Conservation (phyloP, 2,113 vertebrate species). For the Sclerurus mexicanus region DNA sequence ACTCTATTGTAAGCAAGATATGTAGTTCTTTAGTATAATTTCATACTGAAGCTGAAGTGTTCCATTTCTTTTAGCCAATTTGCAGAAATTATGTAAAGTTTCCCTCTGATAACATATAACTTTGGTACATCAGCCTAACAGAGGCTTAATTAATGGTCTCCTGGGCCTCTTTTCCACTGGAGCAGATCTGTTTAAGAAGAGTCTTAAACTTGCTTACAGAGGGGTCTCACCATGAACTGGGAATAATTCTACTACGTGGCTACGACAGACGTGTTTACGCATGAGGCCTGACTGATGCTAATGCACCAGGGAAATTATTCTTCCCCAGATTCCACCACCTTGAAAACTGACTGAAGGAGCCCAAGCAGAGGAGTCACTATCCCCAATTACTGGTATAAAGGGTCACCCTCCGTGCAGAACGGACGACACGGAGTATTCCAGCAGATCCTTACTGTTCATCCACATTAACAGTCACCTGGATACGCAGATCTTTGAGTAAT, state of each 20-base stretch:
- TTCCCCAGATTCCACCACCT: not conserved
- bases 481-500: accelerated
- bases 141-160: conserved; percentile 34
- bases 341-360: not conserved
- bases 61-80: conserved; percentile 46
- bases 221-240: not conserved
- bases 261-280: not conserved
- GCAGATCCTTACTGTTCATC: not conserved
- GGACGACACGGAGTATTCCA: not conserved
- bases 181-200: conserved; percentile 5
- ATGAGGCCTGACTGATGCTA: not conserved
- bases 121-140: conserved; percentile 27
- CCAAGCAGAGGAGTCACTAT: not conserved
- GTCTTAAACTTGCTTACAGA: conserved; percentile 23
- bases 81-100: conserved; percentile 50
- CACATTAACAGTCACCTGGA: not conserved
- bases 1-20: conserved; percentile 23
- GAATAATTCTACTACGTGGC: not conserved
- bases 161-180: conserved; percentile 16
- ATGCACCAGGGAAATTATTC: not conserved
- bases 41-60: conserved; percentile 28
- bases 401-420: accelerated
- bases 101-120: conserved; percentile 34
- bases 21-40: conserved; percentile 18
- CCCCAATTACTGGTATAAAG: not conserved